Evolutionary conservation across 2,888 invertebrate species (phyloP).

Genomic region (Phortica okadai): DNA sequence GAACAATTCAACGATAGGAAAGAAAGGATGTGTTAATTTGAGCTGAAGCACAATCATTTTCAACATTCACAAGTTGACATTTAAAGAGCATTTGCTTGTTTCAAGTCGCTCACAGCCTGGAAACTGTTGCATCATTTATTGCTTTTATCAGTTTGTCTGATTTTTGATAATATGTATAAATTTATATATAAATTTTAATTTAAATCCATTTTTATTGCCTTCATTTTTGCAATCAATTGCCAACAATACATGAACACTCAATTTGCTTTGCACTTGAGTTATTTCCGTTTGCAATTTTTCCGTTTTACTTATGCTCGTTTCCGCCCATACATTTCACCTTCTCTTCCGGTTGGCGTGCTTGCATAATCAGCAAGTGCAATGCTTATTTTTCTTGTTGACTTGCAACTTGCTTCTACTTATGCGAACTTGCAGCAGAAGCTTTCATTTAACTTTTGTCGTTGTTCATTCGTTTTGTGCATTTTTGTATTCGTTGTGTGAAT

Average conservation of each 20-base stretch:
- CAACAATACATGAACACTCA: conserved; percentile 6
- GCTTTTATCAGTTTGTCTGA: background rate
- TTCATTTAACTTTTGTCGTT: too few species aligned
- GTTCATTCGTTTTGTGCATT: too few species aligned
- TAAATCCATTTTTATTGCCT: background rate
- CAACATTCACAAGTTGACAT: background rate
- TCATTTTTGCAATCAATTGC: background rate
- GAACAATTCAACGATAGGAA: background rate
- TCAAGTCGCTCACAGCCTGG: background rate
- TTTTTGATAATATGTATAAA: background rate
- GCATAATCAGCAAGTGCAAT: background rate
- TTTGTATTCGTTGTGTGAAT: too few species aligned
- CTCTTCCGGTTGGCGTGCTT: background rate
- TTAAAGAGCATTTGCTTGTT: background rate
- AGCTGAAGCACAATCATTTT: background rate
- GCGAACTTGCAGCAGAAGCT: too few species aligned
- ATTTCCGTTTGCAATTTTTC: conserved; percentile 13
- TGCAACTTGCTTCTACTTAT: background rate
- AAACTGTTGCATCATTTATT: background rate
- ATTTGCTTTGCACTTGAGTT: conserved; percentile 16
- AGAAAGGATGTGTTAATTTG: conserved; percentile 11
- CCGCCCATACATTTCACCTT: background rate
- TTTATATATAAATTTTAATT: background rate
- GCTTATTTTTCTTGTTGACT: background rate
- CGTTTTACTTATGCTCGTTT: background rate